Evolutionary conservation across 2,888 invertebrate genomes (phyloP).

Genomic region (Cyaniris semiargus): DNA sequence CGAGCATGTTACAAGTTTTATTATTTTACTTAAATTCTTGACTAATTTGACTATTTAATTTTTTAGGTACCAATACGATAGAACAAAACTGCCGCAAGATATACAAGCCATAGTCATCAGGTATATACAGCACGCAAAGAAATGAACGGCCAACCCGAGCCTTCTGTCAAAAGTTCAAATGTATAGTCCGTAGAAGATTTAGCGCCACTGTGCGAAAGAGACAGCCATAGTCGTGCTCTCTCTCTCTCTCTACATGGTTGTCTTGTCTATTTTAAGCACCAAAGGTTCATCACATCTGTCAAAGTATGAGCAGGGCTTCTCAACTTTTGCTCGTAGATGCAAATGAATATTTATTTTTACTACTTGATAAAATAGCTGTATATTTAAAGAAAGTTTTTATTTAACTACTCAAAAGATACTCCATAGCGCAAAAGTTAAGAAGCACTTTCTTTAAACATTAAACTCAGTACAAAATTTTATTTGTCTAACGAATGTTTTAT

Average conservation of each 20-base stretch:
- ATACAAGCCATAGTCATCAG: constrained; percentile 42
- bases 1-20: too few relatives aligned
- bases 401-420: constrained; percentile 2
- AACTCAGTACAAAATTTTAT: constrained; percentile 18
- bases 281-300: neutral
- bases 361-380: constrained; percentile 6
- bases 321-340: neutral
- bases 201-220: constrained; percentile 6
- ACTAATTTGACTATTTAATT: neutral
- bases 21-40: too few relatives aligned
- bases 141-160: constrained; percentile 48
- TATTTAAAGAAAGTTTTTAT: neutral
- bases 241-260: neutral
- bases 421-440: neutral
- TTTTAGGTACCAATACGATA: constrained; percentile 62
- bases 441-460: neutral
- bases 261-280: neutral
- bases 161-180: constrained; percentile 39
- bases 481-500: neutral
- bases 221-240: neutral
- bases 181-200: neutral
- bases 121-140: constrained; percentile 61
- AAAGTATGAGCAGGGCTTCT: neutral
- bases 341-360: constrained; percentile 4
- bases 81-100: constrained; percentile 70